Evolutionary conservation across 2,888 invertebrate species (phyloP).

Genomic region (Plebejus melissa): DNA sequence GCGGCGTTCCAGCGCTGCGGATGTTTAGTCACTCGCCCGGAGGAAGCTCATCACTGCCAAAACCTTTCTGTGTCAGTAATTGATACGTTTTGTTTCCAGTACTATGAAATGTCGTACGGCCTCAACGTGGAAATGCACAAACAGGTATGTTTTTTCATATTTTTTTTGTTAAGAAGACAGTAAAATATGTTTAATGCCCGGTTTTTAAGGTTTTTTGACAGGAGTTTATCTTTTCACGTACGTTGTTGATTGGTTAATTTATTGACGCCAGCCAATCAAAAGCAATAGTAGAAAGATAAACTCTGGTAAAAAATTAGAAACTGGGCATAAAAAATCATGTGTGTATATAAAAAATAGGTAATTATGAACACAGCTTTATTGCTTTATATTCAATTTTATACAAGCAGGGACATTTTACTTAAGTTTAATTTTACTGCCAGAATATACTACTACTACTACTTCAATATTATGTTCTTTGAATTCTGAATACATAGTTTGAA

Average conservation of each 20-base stretch:
- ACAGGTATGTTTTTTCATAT: slow-evolving; percentile 83
- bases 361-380: neutral
- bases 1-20: slow-evolving; percentile 69
- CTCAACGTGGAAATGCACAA: slow-evolving; percentile 99
- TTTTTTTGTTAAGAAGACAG: neutral
- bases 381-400: neutral
- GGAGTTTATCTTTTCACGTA: no score
- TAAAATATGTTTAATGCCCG: no score
- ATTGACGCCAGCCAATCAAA: no score
- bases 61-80: slow-evolving; percentile 62
- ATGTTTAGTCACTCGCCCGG: slow-evolving; percentile 75
- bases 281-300: no score
- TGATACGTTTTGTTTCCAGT: slow-evolving; percentile 85
- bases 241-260: no score
- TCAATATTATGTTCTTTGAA: neutral
- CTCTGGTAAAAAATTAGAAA: no score
- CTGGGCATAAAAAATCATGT: no score
- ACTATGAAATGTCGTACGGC: slow-evolving; percentile 98
- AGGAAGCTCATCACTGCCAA: slow-evolving; percentile 74
- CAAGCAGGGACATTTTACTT: neutral
- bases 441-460: no score
- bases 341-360: neutral
- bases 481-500: neutral
- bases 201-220: neutral
- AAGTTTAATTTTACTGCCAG: neutral